Percentiles rank a stretch among this genome's conserved stretches.
These are phyloP conservation scores for Lithophane leautieri DNA, from an alignment of 2,888 invertebrate species.

Conservation along the genomic window DNA sequence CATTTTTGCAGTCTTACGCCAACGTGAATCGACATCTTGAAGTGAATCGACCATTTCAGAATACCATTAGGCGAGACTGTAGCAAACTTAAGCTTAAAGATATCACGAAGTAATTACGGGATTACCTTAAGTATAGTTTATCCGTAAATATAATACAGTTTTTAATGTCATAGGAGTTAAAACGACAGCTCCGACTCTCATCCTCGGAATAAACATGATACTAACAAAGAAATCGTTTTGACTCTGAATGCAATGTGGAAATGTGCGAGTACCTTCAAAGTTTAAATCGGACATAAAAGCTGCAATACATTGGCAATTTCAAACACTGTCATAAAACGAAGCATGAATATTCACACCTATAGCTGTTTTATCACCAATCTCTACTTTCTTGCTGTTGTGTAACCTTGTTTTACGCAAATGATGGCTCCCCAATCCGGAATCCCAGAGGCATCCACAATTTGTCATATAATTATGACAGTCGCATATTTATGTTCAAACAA, in stretches of 20 bases:
- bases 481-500: slow-evolving; percentile 62
- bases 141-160: slow-evolving; percentile 33
- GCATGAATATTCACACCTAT: slow-evolving; percentile 56
- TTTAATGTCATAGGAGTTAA: slow-evolving; percentile 42
- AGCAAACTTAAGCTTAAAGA: slow-evolving; percentile 29
- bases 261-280: slow-evolving; percentile 31
- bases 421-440: slow-evolving; percentile 27
- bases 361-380: slow-evolving; percentile 40
- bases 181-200: slow-evolving; percentile 35
- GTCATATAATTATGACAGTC: slow-evolving; percentile 76
- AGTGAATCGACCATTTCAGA: not conserved
- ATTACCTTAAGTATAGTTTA: slow-evolving; percentile 33
- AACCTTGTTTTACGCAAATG: slow-evolving; percentile 25
- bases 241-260: slow-evolving; percentile 40
- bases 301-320: slow-evolving; percentile 56
- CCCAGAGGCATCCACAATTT: slow-evolving; percentile 63
- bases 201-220: slow-evolving; percentile 39
- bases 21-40: not conserved
- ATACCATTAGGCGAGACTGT: slow-evolving; percentile 13
- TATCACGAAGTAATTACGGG: slow-evolving; percentile 29
- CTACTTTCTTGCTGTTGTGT: slow-evolving; percentile 48
- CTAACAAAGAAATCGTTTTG: slow-evolving; percentile 55
- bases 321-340: slow-evolving; percentile 53
- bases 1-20: not conserved
- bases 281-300: slow-evolving; percentile 50